These are phyloP conservation scores for Drosophila paucipuncta DNA, from an alignment of 2,888 invertebrate genomes.

Conservation along the genomic window DNA sequence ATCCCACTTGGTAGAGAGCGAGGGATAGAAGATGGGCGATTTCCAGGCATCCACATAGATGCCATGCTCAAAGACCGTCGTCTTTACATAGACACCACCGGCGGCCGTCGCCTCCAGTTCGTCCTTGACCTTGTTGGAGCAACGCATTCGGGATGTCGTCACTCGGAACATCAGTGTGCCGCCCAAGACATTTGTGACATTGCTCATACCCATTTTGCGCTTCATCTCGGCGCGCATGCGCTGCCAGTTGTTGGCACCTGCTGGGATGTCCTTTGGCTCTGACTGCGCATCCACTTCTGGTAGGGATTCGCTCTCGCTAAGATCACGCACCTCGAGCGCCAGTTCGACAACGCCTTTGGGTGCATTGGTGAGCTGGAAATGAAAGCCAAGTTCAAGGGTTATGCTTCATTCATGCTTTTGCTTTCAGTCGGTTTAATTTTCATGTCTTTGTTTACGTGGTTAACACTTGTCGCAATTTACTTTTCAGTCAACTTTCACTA, in stretches of 20 bases:
- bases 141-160: constrained; percentile 84
- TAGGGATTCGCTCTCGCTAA: constrained; percentile 49
- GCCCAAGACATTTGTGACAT: constrained; percentile 47
- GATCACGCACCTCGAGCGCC: constrained; percentile 83
- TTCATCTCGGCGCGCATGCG: constrained; percentile 82
- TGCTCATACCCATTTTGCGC: constrained; percentile 82
- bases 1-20: constrained; percentile 92
- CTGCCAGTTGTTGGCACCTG: constrained; percentile 69
- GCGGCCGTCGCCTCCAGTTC: constrained; percentile 84
- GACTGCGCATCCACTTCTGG: not conserved
- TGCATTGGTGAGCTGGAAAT: constrained; percentile 75
- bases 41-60: constrained; percentile 89
- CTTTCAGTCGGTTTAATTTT: constrained; percentile 28
- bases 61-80: constrained; percentile 90
- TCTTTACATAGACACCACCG: constrained; percentile 90
- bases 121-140: constrained; percentile 85
- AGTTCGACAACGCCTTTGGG: constrained; percentile 84
- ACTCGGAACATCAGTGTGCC: constrained; percentile 75
- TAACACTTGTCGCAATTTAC: constrained; percentile 46
- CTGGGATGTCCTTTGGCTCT: constrained; percentile 10
- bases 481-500: constrained; percentile 49
- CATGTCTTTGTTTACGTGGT: constrained; percentile 32
- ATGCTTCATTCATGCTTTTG: constrained; percentile 17
- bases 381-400: constrained; percentile 27
- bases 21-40: constrained; percentile 90